Conservation (phyloP, 2,797 vertebrate species). For the Linurgus olivaceus region DNA sequence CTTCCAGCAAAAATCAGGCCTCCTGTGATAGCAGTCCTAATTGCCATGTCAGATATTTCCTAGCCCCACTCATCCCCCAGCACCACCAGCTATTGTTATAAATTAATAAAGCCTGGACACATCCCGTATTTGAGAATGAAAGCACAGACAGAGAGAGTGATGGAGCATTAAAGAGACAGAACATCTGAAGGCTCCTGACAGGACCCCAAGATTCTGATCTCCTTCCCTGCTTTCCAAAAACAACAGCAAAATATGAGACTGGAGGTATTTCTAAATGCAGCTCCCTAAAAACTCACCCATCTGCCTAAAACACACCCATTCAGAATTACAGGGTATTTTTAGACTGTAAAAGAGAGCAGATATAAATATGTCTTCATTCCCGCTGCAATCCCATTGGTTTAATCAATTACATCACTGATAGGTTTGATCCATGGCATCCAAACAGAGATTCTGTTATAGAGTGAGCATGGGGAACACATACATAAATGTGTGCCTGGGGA, state of each 20-base stretch:
- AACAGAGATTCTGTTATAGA: background rate
- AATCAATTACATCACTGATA: conserved; percentile 39
- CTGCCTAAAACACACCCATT: background rate
- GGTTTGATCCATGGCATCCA: background rate
- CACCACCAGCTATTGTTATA: conserved; percentile 29
- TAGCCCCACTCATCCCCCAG: conserved; percentile 15
- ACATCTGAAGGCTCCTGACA: background rate
- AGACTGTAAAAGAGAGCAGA: conserved; percentile 30
- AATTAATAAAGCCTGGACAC: conserved; percentile 44
- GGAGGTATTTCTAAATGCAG: conserved; percentile 8
- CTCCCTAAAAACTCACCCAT: background rate
- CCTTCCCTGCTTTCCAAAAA: background rate
- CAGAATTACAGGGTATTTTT: conserved; percentile 50
- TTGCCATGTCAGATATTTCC: conserved; percentile 38
- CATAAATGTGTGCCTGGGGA: background rate
- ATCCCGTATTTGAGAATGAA: conserved; percentile 2
- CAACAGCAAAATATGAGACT: background rate
- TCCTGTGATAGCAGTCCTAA: background rate
- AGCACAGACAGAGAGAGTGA: background rate
- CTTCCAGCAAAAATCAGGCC: background rate
- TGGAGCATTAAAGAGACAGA: conserved; percentile 4
- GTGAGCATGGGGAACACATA: background rate
- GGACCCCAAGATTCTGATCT: background rate
- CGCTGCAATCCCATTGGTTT: conserved; percentile 44
- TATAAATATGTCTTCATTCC: conserved; percentile 34